Percentiles rank a stretch among this genome's conserved stretches.
Conservation (phyloP, 2,888 invertebrate genomes). For the Keiferia lycopersicella region DNA sequence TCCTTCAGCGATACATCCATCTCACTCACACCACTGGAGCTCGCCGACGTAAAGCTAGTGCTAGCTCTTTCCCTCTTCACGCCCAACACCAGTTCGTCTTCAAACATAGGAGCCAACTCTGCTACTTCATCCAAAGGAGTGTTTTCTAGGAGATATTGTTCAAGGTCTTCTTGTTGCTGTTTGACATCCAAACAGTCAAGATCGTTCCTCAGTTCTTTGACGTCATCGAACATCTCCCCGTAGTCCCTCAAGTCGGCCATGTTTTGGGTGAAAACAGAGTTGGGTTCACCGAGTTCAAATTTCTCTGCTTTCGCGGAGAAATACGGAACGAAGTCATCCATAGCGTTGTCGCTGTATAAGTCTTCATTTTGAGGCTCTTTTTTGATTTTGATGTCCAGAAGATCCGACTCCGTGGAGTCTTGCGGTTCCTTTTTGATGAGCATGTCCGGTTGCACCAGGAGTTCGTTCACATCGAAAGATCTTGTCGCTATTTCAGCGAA, state of each 20-base stretch:
- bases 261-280: constrained; percentile 80
- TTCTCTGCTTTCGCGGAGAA: constrained; percentile 64
- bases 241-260: constrained; percentile 82
- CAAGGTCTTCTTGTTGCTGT: constrained; percentile 64
- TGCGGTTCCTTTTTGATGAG: constrained; percentile 66
- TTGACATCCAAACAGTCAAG: constrained; percentile 69
- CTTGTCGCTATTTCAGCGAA: constrained; percentile 68
- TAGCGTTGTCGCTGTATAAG: constrained; percentile 71
- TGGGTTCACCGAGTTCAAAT: constrained; percentile 58
- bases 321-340: constrained; percentile 70
- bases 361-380: constrained; percentile 61
- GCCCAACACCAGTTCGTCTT: constrained; percentile 63
- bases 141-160: constrained; percentile 71
- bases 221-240: constrained; percentile 64
- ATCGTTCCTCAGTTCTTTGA: constrained; percentile 64
- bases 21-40: constrained; percentile 77
- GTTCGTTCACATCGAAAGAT: constrained; percentile 74
- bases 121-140: constrained; percentile 70
- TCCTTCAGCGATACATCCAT: constrained; percentile 64
- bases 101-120: constrained; percentile 68
- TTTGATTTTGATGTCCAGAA: constrained; percentile 58
- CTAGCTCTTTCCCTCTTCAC: constrained; percentile 76
- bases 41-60: constrained; percentile 75
- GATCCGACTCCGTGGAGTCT: constrained; percentile 38
- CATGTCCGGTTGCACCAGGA: constrained; percentile 65